Base-by-base conservation (phyloP, 1,140 invertebrate species). In the Aphaenogaster floridana region DNA sequence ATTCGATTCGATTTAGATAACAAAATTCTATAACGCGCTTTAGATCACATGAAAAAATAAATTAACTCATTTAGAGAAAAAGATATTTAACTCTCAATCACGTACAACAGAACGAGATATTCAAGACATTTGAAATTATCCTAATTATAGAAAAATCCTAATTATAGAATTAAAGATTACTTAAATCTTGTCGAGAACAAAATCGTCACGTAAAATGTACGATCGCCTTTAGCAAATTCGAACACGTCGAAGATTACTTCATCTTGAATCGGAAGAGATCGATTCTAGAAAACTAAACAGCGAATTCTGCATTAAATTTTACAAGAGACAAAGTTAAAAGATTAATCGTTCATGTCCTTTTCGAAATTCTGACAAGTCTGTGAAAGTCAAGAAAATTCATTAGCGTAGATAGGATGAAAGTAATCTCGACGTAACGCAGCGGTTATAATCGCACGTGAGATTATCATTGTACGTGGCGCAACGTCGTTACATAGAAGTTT, bases 401-500 rank as follows among this genome's bases (percentile, higher is more conserved):
- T 39, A 36, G 8, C 36, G 36, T 39, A 28, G 11, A n/a, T 15
- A 66, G 13, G 59, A 63, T 28, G 50, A 78, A 85, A 90, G 74
- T 90, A 87, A 90, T 90, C 85, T 89, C 63, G 85, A 78, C 21
- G 57, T n/a, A 66, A 64, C 34, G 48, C 74, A 54, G 61, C 36
- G 5, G n/a, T 42, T 42, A 69, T 36, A 48, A 71, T 81, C 59
- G 68, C 21, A 72, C 39, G 57, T 69, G 59, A 77, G 66, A 78
- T 66, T 90, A 86, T 87, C 39, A 80, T 87, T 90, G 91, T 92
- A 88, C 91, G 81, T 87, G 89, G 88, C 90, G 89, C 88, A 80
- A 92, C 66, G 85, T 92, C 81, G 89, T 89, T 92, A 93, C 83
- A 92, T 72, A 91, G 90, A 93, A 92, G 91, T 91, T 93, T 28